phyloP scores from a whole-genome alignment of 2,888 invertebrate species.

The Lasioglossum oenotherae region DNA sequence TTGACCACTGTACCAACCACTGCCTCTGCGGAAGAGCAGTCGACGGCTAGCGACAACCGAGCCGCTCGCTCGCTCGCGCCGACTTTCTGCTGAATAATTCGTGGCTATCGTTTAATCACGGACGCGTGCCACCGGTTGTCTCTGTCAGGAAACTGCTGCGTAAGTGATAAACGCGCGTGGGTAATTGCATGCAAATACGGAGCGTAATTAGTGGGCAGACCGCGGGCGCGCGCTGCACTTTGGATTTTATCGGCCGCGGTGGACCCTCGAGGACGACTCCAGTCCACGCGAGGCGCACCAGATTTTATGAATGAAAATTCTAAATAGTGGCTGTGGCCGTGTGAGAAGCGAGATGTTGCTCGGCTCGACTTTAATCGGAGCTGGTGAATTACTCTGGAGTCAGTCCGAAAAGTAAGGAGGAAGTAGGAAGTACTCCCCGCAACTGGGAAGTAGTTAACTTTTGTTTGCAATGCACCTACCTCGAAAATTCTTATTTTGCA shows the following conservation, averaged over 20 bases:
- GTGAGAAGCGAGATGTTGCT: background rate
- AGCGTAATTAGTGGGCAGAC: slow-evolving; percentile 13
- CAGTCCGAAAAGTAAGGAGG: too few relatives aligned
- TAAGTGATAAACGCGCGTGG: slow-evolving; percentile 21
- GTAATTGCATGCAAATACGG: slow-evolving; percentile 14
- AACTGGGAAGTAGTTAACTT: too few relatives aligned
- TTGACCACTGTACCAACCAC: background rate
- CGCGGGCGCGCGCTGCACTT: background rate
- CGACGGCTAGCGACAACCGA: background rate
- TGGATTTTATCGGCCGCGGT: background rate
- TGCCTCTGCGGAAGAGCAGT: background rate
- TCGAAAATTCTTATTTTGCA: too few relatives aligned
- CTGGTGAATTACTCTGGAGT: background rate
- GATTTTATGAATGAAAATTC: background rate
- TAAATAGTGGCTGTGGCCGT: background rate
- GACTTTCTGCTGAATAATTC: slow-evolving; percentile 6
- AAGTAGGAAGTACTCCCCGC: too few relatives aligned
- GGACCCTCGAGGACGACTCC: background rate
- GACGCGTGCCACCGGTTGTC: background rate
- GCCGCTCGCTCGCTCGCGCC: too few relatives aligned
- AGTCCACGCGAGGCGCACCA: background rate
- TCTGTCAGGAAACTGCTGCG: background rate
- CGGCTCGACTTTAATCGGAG: background rate
- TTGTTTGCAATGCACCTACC: too few relatives aligned
- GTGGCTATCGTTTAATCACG: slow-evolving; percentile 19